Conservation (phyloP, 2,797 vertebrate genomes). For the Phalanger gymnotis region DNA sequence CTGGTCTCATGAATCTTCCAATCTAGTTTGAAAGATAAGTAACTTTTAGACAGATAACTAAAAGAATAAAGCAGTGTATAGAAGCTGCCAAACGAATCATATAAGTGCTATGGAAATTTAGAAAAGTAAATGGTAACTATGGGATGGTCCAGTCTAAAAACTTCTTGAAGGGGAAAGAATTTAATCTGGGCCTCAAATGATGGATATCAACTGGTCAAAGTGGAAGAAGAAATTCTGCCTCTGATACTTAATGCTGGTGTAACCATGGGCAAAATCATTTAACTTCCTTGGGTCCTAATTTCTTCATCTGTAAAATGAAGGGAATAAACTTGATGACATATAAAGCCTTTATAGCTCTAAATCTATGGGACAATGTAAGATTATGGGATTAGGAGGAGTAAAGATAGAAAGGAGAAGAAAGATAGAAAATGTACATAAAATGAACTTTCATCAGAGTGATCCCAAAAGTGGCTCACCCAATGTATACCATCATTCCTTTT, state of each 20-base stretch:
- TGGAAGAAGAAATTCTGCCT: neutral
- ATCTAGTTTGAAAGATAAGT: neutral
- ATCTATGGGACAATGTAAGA: neutral
- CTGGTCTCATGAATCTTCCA: neutral
- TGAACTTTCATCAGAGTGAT: neutral
- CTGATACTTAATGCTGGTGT: neutral
- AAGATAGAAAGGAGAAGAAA: neutral
- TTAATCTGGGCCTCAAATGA: neutral
- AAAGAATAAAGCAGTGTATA: neutral
- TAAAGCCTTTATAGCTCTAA: neutral
- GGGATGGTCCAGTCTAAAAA: rapidly evolving
- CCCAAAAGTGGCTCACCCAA: neutral
- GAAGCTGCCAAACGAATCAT: neutral
- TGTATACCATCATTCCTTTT: neutral
- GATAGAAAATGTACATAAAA: neutral
- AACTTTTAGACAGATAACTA: neutral
- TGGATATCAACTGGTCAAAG: neutral
- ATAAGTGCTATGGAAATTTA: neutral
- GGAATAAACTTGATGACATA: neutral
- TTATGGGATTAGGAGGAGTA: neutral
- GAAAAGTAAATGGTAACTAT: neutral
- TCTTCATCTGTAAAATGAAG: neutral
- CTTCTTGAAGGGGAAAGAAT: neutral
- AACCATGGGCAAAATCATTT: neutral
- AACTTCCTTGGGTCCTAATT: neutral